These are phyloP conservation scores for Bombus terrestris DNA, from an alignment of 1,140 invertebrate species.

Conservation along the genomic window DNA sequence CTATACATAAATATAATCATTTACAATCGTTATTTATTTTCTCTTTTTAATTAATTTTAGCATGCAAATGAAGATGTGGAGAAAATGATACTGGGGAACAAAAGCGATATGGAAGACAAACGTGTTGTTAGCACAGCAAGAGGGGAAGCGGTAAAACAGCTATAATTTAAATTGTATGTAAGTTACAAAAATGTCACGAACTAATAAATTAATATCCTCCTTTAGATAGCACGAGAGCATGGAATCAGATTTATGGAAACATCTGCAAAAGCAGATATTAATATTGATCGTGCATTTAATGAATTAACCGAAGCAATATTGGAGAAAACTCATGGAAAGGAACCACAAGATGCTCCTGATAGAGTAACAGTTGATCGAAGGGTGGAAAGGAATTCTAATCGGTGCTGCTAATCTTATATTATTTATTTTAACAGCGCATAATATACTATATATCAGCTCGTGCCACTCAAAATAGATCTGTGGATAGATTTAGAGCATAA, in stretches of 20 bases:
- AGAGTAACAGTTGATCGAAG: constrained; percentile 86
- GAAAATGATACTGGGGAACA: constrained; percentile 99
- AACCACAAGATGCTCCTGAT: constrained; percentile 87
- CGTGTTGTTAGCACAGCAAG: constrained; percentile 95
- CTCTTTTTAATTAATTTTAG: constrained; percentile 80
- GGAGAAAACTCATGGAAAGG: constrained; percentile 90
- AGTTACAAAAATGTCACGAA: neutral
- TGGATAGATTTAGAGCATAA: constrained; percentile 69
- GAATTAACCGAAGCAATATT: constrained; percentile 98
- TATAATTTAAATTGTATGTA: constrained; percentile 2
- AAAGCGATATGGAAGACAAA: constrained; percentile 99
- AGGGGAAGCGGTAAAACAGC: constrained; percentile 89
- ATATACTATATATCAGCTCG: constrained; percentile 68
- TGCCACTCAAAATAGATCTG: constrained; percentile 67
- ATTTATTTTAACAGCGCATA: constrained; percentile 71
- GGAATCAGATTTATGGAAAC: constrained; percentile 99
- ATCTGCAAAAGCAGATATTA: constrained; percentile 98
- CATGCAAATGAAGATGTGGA: constrained; percentile 99
- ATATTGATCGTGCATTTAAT: constrained; percentile 98
- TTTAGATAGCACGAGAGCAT: constrained; percentile 97
- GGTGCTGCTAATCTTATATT: constrained; percentile 81
- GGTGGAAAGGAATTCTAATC: constrained; percentile 80
- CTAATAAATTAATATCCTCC: neutral
- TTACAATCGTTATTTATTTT: constrained; percentile 5
- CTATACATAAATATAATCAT: neutral